phyloP scores from a whole-genome alignment of 2,797 vertebrate species.

The Microcaecilia unicolor region DNA sequence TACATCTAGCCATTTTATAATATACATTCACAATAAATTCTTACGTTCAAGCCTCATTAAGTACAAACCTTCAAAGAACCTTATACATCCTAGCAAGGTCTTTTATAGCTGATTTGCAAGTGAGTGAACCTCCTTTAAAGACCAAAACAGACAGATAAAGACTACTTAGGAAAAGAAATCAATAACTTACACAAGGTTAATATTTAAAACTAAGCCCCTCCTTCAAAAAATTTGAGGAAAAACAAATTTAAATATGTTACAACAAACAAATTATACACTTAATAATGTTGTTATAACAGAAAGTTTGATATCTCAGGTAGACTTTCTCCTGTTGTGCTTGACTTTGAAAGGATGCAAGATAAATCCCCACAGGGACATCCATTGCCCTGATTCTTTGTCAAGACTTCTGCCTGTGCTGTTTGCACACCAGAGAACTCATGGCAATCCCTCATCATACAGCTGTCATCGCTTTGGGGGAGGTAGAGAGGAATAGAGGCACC shows the following conservation, averaged over 20 bases:
- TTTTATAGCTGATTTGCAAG: slow-evolving; percentile 41
- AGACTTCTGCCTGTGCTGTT: too few relatives aligned
- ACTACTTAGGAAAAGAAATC: slow-evolving; percentile 27
- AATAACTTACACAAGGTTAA: slow-evolving; percentile 49
- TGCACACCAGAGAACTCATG: too few relatives aligned
- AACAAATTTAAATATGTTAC: slow-evolving; percentile 42
- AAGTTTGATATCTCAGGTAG: slow-evolving; percentile 8
- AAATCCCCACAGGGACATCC: too few relatives aligned
- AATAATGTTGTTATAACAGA: slow-evolving; percentile 20
- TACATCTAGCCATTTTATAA: background rate
- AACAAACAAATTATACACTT: slow-evolving; percentile 42
- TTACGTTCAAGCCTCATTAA: slow-evolving; percentile 10
- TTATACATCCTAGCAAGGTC: slow-evolving; percentile 11
- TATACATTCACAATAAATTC: background rate
- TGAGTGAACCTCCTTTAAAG: slow-evolving; percentile 33
- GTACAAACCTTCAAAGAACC: slow-evolving; percentile 15
- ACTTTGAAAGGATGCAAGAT: slow-evolving; percentile 41
- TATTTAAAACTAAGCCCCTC: slow-evolving; percentile 16
- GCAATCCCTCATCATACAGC: too few relatives aligned
- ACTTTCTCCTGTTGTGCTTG: slow-evolving; percentile 28
- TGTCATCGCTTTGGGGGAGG: too few relatives aligned
- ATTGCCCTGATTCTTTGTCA: too few relatives aligned
- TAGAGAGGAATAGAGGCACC: too few relatives aligned
- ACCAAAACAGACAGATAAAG: too few relatives aligned
- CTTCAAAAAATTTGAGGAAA: too few relatives aligned